Evolutionary conservation across 2,797 vertebrate genomes (phyloP).

Genomic region (Bovichtus diacanthus): DNA sequence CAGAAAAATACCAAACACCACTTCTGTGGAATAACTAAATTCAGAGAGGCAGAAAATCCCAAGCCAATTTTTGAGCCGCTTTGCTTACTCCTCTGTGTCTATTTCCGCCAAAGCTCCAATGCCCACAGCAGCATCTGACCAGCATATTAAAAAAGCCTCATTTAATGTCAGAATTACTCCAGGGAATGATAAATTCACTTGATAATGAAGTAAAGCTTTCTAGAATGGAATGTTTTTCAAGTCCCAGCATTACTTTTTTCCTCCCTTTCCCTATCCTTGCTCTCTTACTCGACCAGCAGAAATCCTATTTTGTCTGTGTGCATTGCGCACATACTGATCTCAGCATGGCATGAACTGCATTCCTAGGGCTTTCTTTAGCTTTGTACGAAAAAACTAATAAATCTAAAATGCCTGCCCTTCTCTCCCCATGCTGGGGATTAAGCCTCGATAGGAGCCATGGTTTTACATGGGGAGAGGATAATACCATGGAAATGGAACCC

Average conservation of each 20-base stretch:
- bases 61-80: constrained; percentile 63
- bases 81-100: constrained; percentile 66
- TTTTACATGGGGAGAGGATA: constrained; percentile 78
- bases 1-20: constrained; percentile 51
- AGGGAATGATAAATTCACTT: constrained; percentile 80
- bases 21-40: constrained; percentile 63
- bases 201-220: constrained; percentile 82
- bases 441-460: constrained; percentile 68
- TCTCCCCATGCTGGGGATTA: constrained; percentile 75
- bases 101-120: constrained; percentile 69
- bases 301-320: constrained; percentile 76
- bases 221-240: constrained; percentile 66
- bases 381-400: constrained; percentile 76
- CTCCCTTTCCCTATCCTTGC: constrained; percentile 22
- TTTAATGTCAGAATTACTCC: constrained; percentile 79
- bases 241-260: constrained; percentile 47
- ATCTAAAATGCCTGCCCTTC: constrained; percentile 74
- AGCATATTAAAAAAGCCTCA: constrained; percentile 79
- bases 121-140: constrained; percentile 71
- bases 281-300: constrained; percentile 58
- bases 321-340: constrained; percentile 74
- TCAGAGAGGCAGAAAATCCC: constrained; percentile 70
- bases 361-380: constrained; percentile 73
- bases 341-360: constrained; percentile 76
- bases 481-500: constrained; percentile 75